Base-by-base conservation (phyloP, 1,140 invertebrate species). In the Rhyzopertha dominica region DNA sequence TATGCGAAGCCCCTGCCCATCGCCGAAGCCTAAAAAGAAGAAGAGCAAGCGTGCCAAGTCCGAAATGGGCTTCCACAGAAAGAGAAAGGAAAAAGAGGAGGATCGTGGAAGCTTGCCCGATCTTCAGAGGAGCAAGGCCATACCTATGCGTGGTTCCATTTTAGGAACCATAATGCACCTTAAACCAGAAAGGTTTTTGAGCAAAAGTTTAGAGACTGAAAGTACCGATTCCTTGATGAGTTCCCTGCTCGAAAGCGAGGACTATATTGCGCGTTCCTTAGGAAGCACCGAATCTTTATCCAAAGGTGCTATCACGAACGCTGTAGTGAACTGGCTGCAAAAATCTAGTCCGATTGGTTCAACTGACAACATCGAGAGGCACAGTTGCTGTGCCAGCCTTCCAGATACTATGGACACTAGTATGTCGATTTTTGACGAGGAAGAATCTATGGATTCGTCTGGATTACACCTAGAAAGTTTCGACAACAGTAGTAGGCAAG, bases 101-200 rank as follows among this genome's bases (percentile, higher is more conserved):
- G 58, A 64, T 18, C 37, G 53, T 17, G 59, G 62, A 19, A 65
- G 62, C 43, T 52, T 66, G 19, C 64, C 64, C 8, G 58, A 66
- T 43, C 45, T 66, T 13, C 51, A 61, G 47, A 34, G 28, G 13
- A 45, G 47, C 5, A 46, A 41, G 2, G 25, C 26, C 7, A n/a
- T n/a, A n/a, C 34, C 38, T 26, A 39, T 31, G 14, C 58, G 53
- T 29, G 47, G 53, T 4, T 47, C 51, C 5, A 41, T 67, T 20
- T 46, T 63, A 38, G 51, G 54, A 17, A 54, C 57, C 2, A 54
- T 67, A 12, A 24, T 65, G 10, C 34, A 59, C 23, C 52, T 60
- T 42, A 58, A 57, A 34, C 61, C 63, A 4, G 48, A 59, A 22
- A 51, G 43, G 12, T 63, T 65, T 38, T 34, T 63, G 16, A 39